Percentiles rank a stretch among this genome's conserved stretches.
Conservation (phyloP, 2,888 invertebrate species). For the Limulus polyphemus region DNA sequence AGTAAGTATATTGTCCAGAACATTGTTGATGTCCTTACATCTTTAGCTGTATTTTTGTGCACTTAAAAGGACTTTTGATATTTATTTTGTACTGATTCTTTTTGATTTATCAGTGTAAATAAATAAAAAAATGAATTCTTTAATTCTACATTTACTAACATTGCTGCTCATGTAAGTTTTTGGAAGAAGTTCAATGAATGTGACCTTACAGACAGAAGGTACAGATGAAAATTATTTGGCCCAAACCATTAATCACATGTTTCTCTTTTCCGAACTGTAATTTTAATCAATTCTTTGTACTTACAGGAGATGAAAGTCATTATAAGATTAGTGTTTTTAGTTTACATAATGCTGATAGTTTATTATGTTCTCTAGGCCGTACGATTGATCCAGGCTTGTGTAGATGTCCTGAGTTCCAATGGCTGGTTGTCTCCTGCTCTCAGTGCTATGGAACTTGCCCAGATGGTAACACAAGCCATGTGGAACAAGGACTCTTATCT, state of each 20-base stretch:
- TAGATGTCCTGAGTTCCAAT: slow-evolving; percentile 82
- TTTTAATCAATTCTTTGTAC: too few relatives aligned
- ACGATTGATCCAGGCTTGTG: slow-evolving; percentile 57
- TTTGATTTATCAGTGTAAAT: background rate
- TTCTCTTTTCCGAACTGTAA: too few relatives aligned
- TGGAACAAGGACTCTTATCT: slow-evolving; percentile 98
- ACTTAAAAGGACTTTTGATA: too few relatives aligned
- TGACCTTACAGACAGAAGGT: too few relatives aligned
- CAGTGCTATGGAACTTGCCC: slow-evolving; percentile 98
- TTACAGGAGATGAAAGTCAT: too few relatives aligned
- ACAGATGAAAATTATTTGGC: too few relatives aligned
- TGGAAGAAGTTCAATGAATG: too few relatives aligned
- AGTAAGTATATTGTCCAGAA: slow-evolving; percentile 32
- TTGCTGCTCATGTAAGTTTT: too few relatives aligned
- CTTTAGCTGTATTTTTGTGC: background rate
- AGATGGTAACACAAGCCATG: slow-evolving; percentile 99
- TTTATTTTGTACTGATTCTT: background rate
- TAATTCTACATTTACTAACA: too few relatives aligned
- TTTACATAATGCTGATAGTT: background rate
- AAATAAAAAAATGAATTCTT: slow-evolving; percentile 8
- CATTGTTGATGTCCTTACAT: background rate
- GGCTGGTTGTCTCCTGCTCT: slow-evolving; percentile 98
- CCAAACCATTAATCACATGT: too few relatives aligned
- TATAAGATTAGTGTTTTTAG: too few relatives aligned
- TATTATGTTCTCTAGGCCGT: slow-evolving; percentile 30